Base-by-base conservation (phyloP, 2,113 vertebrate species). In the Nesoenas mayeri region DNA sequence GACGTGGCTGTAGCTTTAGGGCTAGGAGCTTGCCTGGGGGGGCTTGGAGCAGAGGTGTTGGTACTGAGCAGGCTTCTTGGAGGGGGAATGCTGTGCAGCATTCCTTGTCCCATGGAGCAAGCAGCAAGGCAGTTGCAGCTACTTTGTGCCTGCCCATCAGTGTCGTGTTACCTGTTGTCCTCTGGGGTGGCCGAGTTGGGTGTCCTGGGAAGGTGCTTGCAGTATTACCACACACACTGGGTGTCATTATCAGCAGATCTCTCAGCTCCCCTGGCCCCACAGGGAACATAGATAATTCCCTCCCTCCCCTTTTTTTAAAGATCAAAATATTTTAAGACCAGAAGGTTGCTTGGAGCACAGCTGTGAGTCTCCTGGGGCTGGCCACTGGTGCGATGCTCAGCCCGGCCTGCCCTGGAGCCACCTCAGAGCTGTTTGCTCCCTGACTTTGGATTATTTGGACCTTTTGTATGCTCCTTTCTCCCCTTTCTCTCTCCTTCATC, bases 1-100 rank as follows among this genome's bases (percentile, higher is more conserved):
- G 85, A 50, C 0, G 0, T 61, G 66, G 22, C 51, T 90, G 65
- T 73, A 0, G 0, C 31, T 57, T 56, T 14, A 38, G 28, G 51
- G n/a, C 57, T 47, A 53, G 71, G 70, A 62, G 42, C 36, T 40
- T 32, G 28, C 9, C 38, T 50, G 62, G 34, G 44, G 31, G 79
- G 34, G 36, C 56, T 60, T 57, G 51, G 51, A 74, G 38, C 57
- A 57, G 54, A 12, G 26, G 13, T 21, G 31, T 28, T 66, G 67
- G 12, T 78, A 48, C 64, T 78, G 64, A 80, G 60, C 21, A 34
- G n/a, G 66, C 48, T n/a, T 89, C 91, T 61, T 73, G 62, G 70
- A 80, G 36, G 32, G 34, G 32, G 19, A 75, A 16, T 0, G 3
- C 57, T 64, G 73, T 71, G 50, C 50, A 50, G 61, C 40, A 10